Conservation (phyloP, 2,888 invertebrate genomes). For the Heliconius erato region DNA sequence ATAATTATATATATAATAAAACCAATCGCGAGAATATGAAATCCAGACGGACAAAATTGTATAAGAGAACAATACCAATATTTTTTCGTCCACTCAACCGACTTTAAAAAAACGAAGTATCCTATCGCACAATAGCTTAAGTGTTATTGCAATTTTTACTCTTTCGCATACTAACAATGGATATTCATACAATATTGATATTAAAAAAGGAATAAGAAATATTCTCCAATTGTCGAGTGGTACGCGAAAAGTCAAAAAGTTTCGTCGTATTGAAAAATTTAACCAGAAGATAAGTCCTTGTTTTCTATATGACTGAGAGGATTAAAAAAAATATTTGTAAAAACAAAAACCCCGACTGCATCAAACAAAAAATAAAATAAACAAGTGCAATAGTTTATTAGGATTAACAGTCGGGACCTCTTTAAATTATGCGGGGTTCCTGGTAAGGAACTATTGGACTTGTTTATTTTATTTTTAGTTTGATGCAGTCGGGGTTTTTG, state of each 20-base stretch:
- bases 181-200: background rate
- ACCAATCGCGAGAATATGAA: background rate
- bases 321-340: too few species aligned
- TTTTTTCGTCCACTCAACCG: background rate
- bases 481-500: too few species aligned
- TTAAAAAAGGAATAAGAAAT: background rate
- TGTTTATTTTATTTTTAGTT: too few species aligned
- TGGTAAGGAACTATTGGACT: too few species aligned
- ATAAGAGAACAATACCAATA: background rate
- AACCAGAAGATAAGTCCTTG: conserved; percentile 34
- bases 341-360: too few species aligned
- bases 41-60: background rate
- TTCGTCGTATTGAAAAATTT: background rate
- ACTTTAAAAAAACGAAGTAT: background rate
- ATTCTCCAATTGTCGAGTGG: background rate
- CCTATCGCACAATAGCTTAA: background rate
- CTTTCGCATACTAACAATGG: conserved; percentile 21
- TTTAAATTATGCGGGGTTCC: too few species aligned
- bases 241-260: background rate
- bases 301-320: background rate
- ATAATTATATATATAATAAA: too few species aligned
- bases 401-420: too few species aligned
- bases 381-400: too few species aligned
- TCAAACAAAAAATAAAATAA: too few species aligned
- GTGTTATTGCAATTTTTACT: background rate